Evolutionary conservation across 2,888 invertebrate species (phyloP), one percentile per base, ranked within the genome.

Genomic region (Entomobrya proxima): DNA sequence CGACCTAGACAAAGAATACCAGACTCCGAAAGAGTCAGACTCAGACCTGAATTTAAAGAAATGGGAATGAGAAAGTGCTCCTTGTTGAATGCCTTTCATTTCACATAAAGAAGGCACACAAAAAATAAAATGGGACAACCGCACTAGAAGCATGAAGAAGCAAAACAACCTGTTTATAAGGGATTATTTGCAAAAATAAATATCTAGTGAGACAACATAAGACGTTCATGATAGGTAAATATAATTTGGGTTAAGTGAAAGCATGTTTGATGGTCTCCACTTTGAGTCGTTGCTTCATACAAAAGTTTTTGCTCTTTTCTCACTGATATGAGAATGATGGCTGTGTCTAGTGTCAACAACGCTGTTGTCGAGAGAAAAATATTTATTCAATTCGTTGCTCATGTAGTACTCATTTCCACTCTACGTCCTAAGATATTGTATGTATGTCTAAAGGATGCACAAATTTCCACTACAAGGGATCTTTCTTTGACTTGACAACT

Each of bases 261-360:
- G 18, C 18, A 67, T 67, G 64, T 67, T 67, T 67, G 35, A 21
- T 37, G 15, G 32, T 64, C 40, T 67, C 61, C 64, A 67, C 64
- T 67, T 13, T 67, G 37, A 1, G n/a, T 37, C 3, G 32, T 15
- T 61, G 4, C 18, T 13, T 61, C 37, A 37, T 30, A 58, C 24
- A 58, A 58, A 67, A 18, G 37, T 44, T 67, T 67, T 67, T 37
- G 37, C 64, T 67, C 37, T 67, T 64, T 67, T 67, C 64, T 37
- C 15, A 18, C 21, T 67, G n/a, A 58, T 58, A 58, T 58, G 58
- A 58, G 24, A 15, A 58, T 24, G 4, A 55, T 4, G 35, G 37
- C 37, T 37, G 15, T 37, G 64, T 67, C 64, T n/a, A n/a, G n/a
- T n/a, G 37, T 37, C 64, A 58, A 30, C 15, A n/a, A 35, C 11